These are phyloP conservation scores for Linyphia triangularis DNA, from an alignment of 2,888 invertebrate genomes.

Conservation along the genomic window DNA sequence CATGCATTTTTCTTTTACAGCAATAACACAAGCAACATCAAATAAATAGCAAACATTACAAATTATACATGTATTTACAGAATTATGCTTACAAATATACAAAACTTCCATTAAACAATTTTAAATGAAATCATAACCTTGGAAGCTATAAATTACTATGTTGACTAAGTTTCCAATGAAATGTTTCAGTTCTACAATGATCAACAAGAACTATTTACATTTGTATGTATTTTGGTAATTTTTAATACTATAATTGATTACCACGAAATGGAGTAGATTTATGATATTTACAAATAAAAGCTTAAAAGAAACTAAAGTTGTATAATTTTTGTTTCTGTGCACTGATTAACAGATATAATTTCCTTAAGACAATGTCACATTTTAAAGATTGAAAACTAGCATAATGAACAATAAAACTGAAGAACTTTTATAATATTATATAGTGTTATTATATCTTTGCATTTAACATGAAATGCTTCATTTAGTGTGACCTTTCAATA, in stretches of 20 bases:
- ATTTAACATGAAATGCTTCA: too few species aligned
- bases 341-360: neutral
- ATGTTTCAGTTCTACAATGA: constrained; percentile 61
- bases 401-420: too few species aligned
- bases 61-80: constrained; percentile 68
- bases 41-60: constrained; percentile 57
- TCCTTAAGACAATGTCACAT: neutral
- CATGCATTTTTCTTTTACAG: constrained; percentile 2
- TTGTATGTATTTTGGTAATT: constrained; percentile 49
- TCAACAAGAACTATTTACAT: constrained; percentile 61
- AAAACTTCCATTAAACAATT: constrained; percentile 24
- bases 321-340: too few species aligned
- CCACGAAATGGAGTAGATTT: neutral
- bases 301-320: neutral
- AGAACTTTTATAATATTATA: too few species aligned
- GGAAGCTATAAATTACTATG: constrained; percentile 39
- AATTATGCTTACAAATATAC: constrained; percentile 64
- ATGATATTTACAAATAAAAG: neutral
- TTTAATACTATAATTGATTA: neutral
- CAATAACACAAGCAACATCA: constrained; percentile 8
- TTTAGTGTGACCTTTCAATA: too few species aligned
- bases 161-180: constrained; percentile 50
- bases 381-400: too few species aligned
- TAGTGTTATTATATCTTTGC: too few species aligned
- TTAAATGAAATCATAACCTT: constrained; percentile 46